phyloP scores from a whole-genome alignment of 2,888 invertebrate species.

The Zelleria hepariella region DNA sequence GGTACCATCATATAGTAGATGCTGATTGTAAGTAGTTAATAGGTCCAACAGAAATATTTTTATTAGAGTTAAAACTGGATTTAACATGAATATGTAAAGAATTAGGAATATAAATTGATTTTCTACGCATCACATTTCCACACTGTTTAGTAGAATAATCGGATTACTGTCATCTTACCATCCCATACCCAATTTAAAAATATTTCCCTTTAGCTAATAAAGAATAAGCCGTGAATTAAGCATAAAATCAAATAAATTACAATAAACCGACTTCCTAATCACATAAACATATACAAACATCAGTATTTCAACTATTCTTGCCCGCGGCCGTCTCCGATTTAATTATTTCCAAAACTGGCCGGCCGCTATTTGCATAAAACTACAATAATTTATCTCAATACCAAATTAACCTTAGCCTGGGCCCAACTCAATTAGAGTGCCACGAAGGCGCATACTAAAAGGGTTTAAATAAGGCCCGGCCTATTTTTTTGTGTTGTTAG shows the following conservation, averaged over 20 bases:
- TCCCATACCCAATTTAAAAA: background rate
- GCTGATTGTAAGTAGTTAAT: too few species aligned
- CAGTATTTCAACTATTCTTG: slow-evolving; percentile 37
- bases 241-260: slow-evolving; percentile 11
- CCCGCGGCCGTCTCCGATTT: slow-evolving; percentile 56
- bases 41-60: background rate
- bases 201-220: background rate
- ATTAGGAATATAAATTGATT: background rate
- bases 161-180: background rate
- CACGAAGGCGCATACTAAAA: slow-evolving; percentile 59
- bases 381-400: slow-evolving; percentile 61
- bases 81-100: background rate
- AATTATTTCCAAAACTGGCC: slow-evolving; percentile 57
- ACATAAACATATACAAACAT: slow-evolving; percentile 50
- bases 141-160: background rate
- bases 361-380: slow-evolving; percentile 62
- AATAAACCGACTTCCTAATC: slow-evolving; percentile 43
- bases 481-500: slow-evolving; percentile 9
- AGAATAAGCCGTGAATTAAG: background rate
- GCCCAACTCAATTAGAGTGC: slow-evolving; percentile 58
- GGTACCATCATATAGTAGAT: too few species aligned
- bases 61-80: background rate
- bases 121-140: background rate
- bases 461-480: slow-evolving; percentile 50
- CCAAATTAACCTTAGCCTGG: slow-evolving; percentile 57